These are phyloP conservation scores for Artibeus lituratus DNA, from an alignment of 2,797 vertebrate species.

Conservation along the genomic window DNA sequence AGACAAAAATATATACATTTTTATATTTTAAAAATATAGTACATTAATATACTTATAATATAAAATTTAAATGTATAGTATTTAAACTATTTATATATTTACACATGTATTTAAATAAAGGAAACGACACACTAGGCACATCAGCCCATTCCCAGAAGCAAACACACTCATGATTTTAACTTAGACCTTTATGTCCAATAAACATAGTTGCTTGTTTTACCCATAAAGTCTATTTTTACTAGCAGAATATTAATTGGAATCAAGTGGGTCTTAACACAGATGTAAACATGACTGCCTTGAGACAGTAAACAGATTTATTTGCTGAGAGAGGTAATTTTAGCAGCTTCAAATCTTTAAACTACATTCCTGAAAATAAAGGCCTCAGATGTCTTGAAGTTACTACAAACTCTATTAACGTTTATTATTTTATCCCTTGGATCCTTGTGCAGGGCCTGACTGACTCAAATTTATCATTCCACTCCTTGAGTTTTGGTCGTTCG, in stretches of 20 bases:
- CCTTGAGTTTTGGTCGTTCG: not conserved
- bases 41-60: not conserved
- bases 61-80: not conserved
- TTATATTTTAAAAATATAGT: not conserved
- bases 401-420: not conserved
- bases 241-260: slow-evolving; percentile 37
- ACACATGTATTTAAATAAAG: not conserved
- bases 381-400: not conserved
- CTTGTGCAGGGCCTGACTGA: not conserved
- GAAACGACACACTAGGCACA: not conserved
- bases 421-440: not conserved
- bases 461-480: not conserved
- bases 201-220: not conserved
- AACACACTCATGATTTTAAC: not conserved
- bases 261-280: not conserved
- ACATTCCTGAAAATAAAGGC: not conserved
- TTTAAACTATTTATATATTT: not conserved
- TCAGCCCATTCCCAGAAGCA: not conserved
- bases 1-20: not conserved
- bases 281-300: not conserved
- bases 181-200: not conserved
- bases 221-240: not conserved
- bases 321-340: not conserved
- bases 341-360: not conserved
- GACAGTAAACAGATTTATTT: slow-evolving; percentile 14